These are phyloP conservation scores for Protonemura montana DNA, from an alignment of 2,888 invertebrate species.

Conservation along the genomic window DNA sequence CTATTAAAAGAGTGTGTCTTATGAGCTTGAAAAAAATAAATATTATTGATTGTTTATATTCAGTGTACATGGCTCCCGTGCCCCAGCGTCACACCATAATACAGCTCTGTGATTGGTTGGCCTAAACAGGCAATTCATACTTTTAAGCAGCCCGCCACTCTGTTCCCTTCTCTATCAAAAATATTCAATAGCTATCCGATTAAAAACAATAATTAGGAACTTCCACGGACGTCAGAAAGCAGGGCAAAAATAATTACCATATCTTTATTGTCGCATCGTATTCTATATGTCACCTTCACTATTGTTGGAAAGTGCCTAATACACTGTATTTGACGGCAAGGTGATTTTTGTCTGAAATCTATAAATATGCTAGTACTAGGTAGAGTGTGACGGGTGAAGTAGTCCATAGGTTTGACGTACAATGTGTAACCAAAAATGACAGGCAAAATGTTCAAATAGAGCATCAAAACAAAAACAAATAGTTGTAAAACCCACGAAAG, in stretches of 20 bases:
- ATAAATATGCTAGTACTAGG: background rate
- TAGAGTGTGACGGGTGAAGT: background rate
- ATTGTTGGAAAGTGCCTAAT: background rate
- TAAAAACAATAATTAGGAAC: slow-evolving; percentile 21
- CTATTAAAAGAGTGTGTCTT: background rate
- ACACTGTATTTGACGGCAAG: background rate
- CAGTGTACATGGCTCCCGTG: background rate
- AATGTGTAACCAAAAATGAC: background rate
- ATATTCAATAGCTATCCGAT: background rate
- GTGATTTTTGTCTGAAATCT: background rate
- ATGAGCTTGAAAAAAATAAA: background rate
- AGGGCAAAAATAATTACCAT: background rate
- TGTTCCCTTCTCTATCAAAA: background rate
- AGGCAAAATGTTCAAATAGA: background rate
- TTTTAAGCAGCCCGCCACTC: background rate
- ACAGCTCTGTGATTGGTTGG: slow-evolving; percentile 1
- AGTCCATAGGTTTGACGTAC: background rate
- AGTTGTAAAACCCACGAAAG: background rate
- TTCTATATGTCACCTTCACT: background rate
- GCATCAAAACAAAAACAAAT: background rate
- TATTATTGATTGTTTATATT: slow-evolving; percentile 21
- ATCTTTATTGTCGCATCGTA: background rate
- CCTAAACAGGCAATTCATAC: background rate
- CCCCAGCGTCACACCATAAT: slow-evolving; percentile 41
- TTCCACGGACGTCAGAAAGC: slow-evolving; percentile 10